Evolutionary conservation across 30 jellyfish, hydroid and myxozoan genomes (phyloP), one percentile per base, ranked within the genome.

Genomic region (Nemopilema nomurai): DNA sequence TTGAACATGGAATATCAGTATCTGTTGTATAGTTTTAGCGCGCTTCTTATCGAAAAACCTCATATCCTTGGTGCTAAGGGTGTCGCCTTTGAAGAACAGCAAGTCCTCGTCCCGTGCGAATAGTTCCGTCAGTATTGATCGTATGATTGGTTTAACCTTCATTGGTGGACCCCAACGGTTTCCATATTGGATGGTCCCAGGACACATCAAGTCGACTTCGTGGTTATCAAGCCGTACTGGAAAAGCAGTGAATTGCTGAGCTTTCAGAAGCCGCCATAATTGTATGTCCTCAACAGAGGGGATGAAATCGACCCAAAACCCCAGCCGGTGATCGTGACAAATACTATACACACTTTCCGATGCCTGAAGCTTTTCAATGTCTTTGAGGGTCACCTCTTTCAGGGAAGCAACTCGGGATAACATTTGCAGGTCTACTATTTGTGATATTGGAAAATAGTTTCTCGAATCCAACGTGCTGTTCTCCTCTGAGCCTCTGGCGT

Each of bases 131-230:
- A 92, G 87, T 27, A 92, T 88, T 23, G 96, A 95, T 68, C 98
- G 69, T 68, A 79, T 71, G 4, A 82, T 78, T 24, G 98, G 96
- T 70, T 92, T 92, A 28, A 89, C 74, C 19, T 81, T 77, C 82
- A 92, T 78, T 1, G 98, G 98, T 65, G 98, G 98, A 9, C 96
- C 96, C 98, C 98, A 92, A 17, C 98, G 89, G 80, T 82, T 85
- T 16, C 90, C 68, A 70, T 92, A 92, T 24, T 92, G 87, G 49
- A 74, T 51, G 1, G 97, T 92, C 4, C 97, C 98, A 16, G 96
- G 96, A 49, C 98, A 92, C 83, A 81, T 75, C 49, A 80, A 79
- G 67, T 77, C 89, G 6, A 82, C 78, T 64, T 86, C 91, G 57
- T 24, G 75, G 25, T 77, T 83, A 21, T 80, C 88, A 18, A 92